A percentile compares a stretch with the other conserved stretches of the same genome.
Conservation (phyloP, 2,888 invertebrate genomes). For the Sarcophaga subvicina region DNA sequence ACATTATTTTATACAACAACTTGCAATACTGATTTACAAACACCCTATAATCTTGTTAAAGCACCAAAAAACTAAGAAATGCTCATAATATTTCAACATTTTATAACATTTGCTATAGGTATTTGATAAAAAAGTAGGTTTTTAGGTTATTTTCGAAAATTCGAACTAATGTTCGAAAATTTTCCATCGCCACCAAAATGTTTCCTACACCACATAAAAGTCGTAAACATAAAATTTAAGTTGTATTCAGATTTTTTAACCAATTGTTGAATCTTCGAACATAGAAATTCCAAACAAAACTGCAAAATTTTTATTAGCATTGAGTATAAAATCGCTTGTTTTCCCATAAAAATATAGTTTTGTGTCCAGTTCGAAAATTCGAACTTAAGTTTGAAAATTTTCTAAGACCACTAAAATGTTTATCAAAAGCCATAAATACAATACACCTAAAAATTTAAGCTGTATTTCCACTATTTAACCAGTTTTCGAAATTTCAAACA, state of each 20-base stretch:
- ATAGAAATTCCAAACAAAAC: background rate
- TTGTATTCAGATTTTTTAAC: background rate
- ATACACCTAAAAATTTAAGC: too few relatives aligned
- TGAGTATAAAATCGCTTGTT: background rate
- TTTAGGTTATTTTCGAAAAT: background rate
- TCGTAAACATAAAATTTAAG: background rate
- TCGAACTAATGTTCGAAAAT: constrained; percentile 2
- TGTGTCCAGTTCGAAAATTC: background rate
- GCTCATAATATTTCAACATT: background rate
- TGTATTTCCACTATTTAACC: too few relatives aligned
- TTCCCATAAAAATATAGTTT: background rate
- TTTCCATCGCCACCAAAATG: background rate
- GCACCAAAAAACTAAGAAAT: too few relatives aligned
- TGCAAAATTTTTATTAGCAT: background rate
- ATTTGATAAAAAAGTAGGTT: background rate
- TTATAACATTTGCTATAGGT: background rate
- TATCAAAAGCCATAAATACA: too few relatives aligned
- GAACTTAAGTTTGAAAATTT: background rate
- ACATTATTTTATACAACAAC: background rate
- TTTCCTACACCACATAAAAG: background rate
- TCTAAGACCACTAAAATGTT: background rate
- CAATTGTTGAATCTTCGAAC: background rate
- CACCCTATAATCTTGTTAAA: background rate
- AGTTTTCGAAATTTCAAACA: background rate
- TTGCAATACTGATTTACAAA: too few relatives aligned